Evolutionary conservation across 2,888 invertebrate genomes (phyloP).

Genomic region (Cinara cedri): DNA sequence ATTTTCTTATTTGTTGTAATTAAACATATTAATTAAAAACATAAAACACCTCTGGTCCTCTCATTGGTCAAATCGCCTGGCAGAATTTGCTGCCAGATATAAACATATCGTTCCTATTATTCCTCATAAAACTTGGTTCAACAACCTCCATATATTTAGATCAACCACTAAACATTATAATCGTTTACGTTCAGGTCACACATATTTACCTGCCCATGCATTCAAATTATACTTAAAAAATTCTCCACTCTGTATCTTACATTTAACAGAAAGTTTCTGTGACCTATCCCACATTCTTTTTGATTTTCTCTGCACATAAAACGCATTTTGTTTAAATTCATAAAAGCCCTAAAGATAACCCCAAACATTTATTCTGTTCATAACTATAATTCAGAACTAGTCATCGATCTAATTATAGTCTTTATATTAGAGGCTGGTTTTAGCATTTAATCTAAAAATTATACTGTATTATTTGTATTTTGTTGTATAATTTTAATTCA

Average conservation of each 20-base stretch:
- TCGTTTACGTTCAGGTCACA: not conserved
- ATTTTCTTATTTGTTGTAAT: no score
- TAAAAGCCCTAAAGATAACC: no score
- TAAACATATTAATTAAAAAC: no score
- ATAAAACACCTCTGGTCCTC: not conserved
- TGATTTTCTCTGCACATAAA: not conserved
- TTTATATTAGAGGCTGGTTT: no score
- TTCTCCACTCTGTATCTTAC: not conserved
- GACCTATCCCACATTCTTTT: not conserved
- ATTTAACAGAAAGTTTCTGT: not conserved
- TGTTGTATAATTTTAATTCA: no score
- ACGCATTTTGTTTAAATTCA: no score
- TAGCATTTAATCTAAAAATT: no score
- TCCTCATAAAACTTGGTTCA: not conserved
- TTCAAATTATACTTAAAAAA: not conserved
- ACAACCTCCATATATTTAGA: not conserved
- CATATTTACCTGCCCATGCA: not conserved
- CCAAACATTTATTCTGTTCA: no score
- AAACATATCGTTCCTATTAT: not conserved
- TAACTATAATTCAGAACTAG: no score
- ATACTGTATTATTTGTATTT: no score
- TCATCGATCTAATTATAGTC: no score
- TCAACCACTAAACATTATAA: not conserved
- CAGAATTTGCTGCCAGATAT: not conserved
- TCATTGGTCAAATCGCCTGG: not conserved